These are phyloP conservation scores for Shargacucullia verbasci DNA, from an alignment of 2,888 invertebrate species.

Conservation along the genomic window DNA sequence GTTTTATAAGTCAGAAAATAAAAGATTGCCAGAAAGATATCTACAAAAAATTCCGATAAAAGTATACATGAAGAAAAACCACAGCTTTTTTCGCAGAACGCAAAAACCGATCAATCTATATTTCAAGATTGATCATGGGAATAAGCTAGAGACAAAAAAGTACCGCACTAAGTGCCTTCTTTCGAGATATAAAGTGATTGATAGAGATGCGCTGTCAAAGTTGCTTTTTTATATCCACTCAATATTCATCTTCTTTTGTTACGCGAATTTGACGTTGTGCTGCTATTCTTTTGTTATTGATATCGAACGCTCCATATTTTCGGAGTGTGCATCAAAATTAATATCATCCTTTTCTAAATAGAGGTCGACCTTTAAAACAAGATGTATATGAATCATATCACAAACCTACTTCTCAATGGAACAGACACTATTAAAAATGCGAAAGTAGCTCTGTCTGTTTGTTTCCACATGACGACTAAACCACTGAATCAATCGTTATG, in stretches of 20 bases:
- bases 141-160: conserved; percentile 63
- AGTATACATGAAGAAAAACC: conserved; percentile 26
- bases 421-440: no score
- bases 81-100: conserved; percentile 34
- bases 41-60: conserved; percentile 23
- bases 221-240: conserved; percentile 62
- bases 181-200: conserved; percentile 61
- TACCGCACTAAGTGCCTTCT: conserved; percentile 58
- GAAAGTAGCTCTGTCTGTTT: no score
- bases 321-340: conserved; percentile 28
- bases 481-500: no score
- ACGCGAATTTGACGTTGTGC: conserved; percentile 30
- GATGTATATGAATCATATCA: no score
- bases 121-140: conserved; percentile 64
- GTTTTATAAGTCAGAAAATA: background rate
- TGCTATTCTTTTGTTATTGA: conserved; percentile 10
- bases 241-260: conserved; percentile 66
- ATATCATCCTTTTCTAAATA: no score
- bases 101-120: conserved; percentile 69
- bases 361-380: no score
- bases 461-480: no score
- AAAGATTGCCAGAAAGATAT: conserved; percentile 2
- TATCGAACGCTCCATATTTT: conserved; percentile 16
- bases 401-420: no score
- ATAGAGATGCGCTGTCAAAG: conserved; percentile 64